Evolutionary conservation across 64 coral and sea anemone genomes (phyloP).

Genomic region (Cladopsammia gracilis): DNA sequence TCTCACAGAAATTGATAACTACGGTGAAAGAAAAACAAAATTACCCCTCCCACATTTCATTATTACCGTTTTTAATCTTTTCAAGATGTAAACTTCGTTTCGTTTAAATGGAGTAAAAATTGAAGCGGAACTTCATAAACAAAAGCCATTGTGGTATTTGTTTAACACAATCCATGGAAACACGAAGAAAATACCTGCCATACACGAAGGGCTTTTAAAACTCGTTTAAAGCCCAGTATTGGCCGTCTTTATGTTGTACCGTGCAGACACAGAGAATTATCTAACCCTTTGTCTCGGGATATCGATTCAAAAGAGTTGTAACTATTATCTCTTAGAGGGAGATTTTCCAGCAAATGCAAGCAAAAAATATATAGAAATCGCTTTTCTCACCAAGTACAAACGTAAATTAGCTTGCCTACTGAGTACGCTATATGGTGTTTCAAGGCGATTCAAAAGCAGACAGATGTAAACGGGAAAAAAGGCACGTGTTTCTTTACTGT

Average conservation of each 20-base stretch:
- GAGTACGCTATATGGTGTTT: not conserved
- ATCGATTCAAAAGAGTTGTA: slow-evolving; percentile 29
- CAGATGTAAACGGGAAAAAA: not conserved
- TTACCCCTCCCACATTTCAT: not conserved
- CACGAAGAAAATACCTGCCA: slow-evolving; percentile 1
- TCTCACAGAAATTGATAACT: not conserved
- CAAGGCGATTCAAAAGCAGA: not conserved
- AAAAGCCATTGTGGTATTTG: not conserved
- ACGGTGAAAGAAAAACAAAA: not conserved
- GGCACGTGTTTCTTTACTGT: slow-evolving; percentile 38
- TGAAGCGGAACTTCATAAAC: not conserved
- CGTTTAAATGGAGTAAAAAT: not conserved
- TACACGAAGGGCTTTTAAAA: slow-evolving; percentile 10
- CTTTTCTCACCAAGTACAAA: not conserved
- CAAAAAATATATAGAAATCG: not conserved
- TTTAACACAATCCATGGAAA: slow-evolving; percentile 2
- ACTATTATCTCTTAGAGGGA: slow-evolving; percentile 4
- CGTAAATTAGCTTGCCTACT: not conserved
- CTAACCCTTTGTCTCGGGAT: slow-evolving; percentile 6
- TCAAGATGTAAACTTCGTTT: not conserved
- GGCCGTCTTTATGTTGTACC: slow-evolving; percentile 34
- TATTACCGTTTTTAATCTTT: not conserved
- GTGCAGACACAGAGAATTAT: slow-evolving; percentile 40
- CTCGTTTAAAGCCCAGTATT: slow-evolving; percentile 26
- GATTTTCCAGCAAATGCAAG: not conserved